Evolutionary conservation across 2,888 invertebrate species (phyloP), one percentile per base, ranked within the genome.

Genomic region (Scaptomyza flava): DNA sequence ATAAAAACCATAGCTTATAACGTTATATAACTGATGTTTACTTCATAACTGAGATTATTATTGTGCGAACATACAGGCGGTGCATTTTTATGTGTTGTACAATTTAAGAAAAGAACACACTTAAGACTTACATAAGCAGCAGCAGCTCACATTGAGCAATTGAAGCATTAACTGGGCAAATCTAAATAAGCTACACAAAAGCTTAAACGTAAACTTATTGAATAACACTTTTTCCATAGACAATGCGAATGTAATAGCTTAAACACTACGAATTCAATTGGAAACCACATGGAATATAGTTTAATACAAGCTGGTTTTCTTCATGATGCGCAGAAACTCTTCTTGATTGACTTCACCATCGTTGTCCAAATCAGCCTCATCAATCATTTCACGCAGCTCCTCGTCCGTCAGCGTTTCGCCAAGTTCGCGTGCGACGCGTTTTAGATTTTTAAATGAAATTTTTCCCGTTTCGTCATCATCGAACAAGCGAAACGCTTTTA

Each of bases 381-480:
- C 97, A 68, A 99, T 98, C 99, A 99, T 99, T 93, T 98, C 98
- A 89, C 97, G 95, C 43, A 99, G 93, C 91, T 99, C 99, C 91
- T 99, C 98, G 92, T 99, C 99, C n/a, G 97, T 97, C 57, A 99
- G 93, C 87, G 96, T 97, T 92, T 99, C 99, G 0, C 98, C 99
- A 47, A 99, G 93, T 91, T 99, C 98, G 78, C 95, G 95, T 2
- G 99, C 98, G n/a, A 99, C 98, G 77, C 98, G 93, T 91, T 98
- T 98, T 33, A 99, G 93, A 93, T 99, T 98, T 89, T 96, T 96
- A 89, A 98, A 98, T 30, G 98, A 96, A 73, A 99, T 99, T 93
- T 96, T 98, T 78, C 98, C 98, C 68, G 98, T 98, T 89, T 97
- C 96, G 91, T 99, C 98, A 92, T 98, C 97, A 93, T 99, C 99